A percentile compares a stretch with the other conserved stretches of the same genome.
Evolutionary conservation across 2,888 invertebrate species (phyloP).

Genomic region (Rhopalosiphum nymphaeae): DNA sequence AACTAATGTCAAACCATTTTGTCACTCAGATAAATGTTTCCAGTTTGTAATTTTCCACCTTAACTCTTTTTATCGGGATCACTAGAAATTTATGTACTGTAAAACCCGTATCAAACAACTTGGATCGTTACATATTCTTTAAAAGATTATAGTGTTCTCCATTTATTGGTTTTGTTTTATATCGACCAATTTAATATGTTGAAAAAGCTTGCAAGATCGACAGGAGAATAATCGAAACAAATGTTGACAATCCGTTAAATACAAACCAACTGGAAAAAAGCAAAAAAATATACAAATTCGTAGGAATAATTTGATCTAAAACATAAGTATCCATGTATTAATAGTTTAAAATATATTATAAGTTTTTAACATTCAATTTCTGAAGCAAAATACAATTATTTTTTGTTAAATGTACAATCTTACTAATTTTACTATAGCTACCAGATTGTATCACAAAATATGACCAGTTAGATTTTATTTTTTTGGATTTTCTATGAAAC

Average conservation of each 20-base stretch:
- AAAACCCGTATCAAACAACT: slow-evolving; percentile 33
- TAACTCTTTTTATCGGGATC: slow-evolving; percentile 43
- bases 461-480: not conserved
- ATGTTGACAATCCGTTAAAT: not conserved
- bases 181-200: not conserved
- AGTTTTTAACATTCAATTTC: not conserved
- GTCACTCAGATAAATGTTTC: slow-evolving; percentile 50
- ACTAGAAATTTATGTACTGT: slow-evolving; percentile 41
- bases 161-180: slow-evolving; percentile 1
- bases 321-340: not conserved
- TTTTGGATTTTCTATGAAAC: not conserved
- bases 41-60: slow-evolving; percentile 48
- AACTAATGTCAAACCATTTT: slow-evolving; percentile 47
- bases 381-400: not conserved
- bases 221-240: not conserved
- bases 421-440: not conserved
- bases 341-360: not conserved
- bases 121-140: not conserved
- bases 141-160: not conserved
- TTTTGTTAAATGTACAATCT: not conserved
- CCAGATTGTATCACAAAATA: not conserved
- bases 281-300: not conserved
- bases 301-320: not conserved
- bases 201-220: not conserved
- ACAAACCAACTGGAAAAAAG: not conserved